Evolutionary conservation across 2,888 invertebrate species (phyloP).

Genomic region (Girardia tigrina): DNA sequence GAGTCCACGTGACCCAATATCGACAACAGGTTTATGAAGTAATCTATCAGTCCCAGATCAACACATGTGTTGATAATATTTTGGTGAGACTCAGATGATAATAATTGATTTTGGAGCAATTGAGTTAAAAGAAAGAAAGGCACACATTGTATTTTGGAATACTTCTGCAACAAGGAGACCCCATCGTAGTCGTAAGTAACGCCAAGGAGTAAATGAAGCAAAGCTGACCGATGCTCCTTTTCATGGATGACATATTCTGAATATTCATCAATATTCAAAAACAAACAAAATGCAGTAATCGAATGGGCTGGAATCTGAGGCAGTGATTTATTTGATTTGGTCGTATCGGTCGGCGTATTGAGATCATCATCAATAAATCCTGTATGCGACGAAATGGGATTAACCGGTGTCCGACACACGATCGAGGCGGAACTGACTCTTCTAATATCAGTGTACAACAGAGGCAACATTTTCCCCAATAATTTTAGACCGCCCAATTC

Average conservation of each 20-base stretch:
- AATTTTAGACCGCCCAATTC: conserved; percentile 72
- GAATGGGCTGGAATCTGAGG: conserved; percentile 65
- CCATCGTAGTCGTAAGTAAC: conserved; percentile 82
- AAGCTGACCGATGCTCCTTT: conserved; percentile 65
- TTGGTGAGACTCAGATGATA: conserved; percentile 64
- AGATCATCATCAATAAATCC: conserved; percentile 9
- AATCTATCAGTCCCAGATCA: conserved; percentile 68
- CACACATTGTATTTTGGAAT: conserved; percentile 50
- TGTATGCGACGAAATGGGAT: neutral
- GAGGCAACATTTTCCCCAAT: conserved; percentile 71
- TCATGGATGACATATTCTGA: conserved; percentile 67
- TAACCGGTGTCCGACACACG: conserved; percentile 19
- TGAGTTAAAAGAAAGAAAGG: conserved; percentile 66
- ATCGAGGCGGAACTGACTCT: conserved; percentile 50
- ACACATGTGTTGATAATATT: conserved; percentile 65
- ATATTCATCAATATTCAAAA: conserved; percentile 73
- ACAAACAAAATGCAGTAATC: conserved; percentile 72
- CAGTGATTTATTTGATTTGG: conserved; percentile 42
- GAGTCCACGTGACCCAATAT: conserved; percentile 55
- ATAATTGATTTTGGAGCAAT: conserved; percentile 63
- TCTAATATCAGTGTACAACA: conserved; percentile 67
- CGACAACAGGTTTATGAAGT: conserved; percentile 71
- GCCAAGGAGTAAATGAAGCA: conserved; percentile 70
- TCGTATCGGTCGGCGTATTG: conserved; percentile 4
- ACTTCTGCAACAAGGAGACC: conserved; percentile 39